phyloP scores from a whole-genome alignment of 2,113 vertebrate genomes.

The Callaeas wilsoni region DNA sequence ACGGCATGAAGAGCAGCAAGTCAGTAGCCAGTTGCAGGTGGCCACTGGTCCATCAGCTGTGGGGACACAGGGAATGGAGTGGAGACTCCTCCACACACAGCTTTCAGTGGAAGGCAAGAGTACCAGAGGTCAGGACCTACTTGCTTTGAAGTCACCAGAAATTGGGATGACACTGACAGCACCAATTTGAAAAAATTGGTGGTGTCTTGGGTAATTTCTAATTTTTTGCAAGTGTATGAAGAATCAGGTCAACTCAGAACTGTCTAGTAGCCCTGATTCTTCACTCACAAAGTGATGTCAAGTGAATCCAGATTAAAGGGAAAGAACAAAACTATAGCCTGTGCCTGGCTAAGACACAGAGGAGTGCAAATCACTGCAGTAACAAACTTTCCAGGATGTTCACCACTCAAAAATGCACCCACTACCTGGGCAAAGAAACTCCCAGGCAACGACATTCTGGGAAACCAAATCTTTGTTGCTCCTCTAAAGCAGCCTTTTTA shows the following conservation, averaged over 20 bases:
- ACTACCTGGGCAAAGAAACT: background rate
- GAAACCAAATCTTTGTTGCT: background rate
- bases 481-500: background rate
- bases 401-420: background rate
- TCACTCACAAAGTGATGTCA: background rate
- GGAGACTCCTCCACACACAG: background rate
- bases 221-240: background rate
- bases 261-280: background rate
- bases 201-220: background rate
- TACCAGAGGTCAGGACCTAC: background rate
- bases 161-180: background rate
- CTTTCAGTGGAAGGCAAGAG: accelerated
- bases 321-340: background rate
- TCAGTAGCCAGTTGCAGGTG: background rate
- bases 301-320: background rate
- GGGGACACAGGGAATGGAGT: background rate
- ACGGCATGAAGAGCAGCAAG: accelerated
- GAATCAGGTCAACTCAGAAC: background rate
- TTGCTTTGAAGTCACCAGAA: background rate
- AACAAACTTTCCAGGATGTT: background rate
- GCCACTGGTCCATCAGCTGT: background rate
- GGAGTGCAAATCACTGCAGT: background rate
- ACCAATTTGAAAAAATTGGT: background rate
- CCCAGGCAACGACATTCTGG: background rate
- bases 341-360: background rate